Base-by-base conservation (phyloP, 2,888 invertebrate species). In the Yponomeuta malinellus region DNA sequence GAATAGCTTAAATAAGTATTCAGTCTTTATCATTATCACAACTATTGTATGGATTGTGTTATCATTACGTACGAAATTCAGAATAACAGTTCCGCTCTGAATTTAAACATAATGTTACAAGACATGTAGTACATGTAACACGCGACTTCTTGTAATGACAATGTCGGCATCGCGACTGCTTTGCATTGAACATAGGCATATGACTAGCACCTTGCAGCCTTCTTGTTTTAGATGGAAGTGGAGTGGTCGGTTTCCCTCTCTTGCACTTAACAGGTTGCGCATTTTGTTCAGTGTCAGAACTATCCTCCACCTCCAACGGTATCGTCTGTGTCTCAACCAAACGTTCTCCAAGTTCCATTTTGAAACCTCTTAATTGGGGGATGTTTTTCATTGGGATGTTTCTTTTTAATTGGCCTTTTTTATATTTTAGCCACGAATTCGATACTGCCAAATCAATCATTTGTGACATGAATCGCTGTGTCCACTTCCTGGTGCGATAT, bases 351-450 rank as follows among this genome's bases (percentile, higher is more conserved):
- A 63, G 23, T n/a, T 63, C 63, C 63, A 63, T 63, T 23, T 6
- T 63, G 63, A 63, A 63, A n/a, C 23, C 15, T 63, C 63, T 12
- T 23, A 63, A 2, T 23, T 63, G 63, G 12, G 12, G 63, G 3
- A 63, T 23, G 12, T 63, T 63, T 63, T 63, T 63, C 12, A 63
- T 12, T 63, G 63, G 63, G 12, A 63, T 23, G 23, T 23, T 23
- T 63, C 23, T 63, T 23, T 23, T 23, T 63, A 63, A 63, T 63
- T 31, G 10, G n/a, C 67, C 37, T 12, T 63, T 8, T 69, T 67
- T 72, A 69, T 69, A 75, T 64, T 72, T 71, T 48, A 74, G 69
- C 75, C 74, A 75, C 10, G 74, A 70, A 66, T 76, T 76, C 15
- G 67, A 64, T 31, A 74, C 72, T 52, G 73, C 67, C 29, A 75